phyloP scores from a whole-genome alignment of 2,888 invertebrate species.

The Tortrix viridana region DNA sequence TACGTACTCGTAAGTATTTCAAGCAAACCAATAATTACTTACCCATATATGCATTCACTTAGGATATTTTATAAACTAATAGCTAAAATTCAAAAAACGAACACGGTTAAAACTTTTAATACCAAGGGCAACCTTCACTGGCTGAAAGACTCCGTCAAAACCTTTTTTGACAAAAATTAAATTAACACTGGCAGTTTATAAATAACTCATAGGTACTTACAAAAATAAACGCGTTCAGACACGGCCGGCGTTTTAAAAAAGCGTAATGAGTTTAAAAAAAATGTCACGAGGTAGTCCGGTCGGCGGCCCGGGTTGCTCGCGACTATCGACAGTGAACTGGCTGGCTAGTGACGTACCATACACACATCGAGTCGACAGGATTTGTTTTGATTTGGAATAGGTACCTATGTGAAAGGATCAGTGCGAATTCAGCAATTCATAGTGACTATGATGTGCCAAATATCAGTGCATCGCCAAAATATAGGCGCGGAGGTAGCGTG shows the following conservation, averaged over 20 bases:
- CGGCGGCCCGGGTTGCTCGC: constrained; percentile 9
- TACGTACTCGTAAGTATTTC: not conserved
- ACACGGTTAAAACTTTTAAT: not conserved
- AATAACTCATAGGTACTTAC: constrained; percentile 9
- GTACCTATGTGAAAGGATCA: too few species aligned
- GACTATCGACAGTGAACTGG: constrained; percentile 7
- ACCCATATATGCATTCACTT: not conserved
- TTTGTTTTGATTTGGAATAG: not conserved
- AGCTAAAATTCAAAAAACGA: too few species aligned
- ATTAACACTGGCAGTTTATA: constrained; percentile 6
- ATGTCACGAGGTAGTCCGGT: constrained; percentile 12
- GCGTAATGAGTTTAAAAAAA: constrained; percentile 2
- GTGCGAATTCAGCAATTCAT: too few species aligned
- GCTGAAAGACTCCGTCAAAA: not conserved
- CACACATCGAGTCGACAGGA: not conserved
- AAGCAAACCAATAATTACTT: not conserved
- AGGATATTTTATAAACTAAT: not conserved
- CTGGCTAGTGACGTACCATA: constrained; percentile 3
- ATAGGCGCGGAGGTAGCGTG: too few species aligned
- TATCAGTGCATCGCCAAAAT: too few species aligned
- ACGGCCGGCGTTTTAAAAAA: constrained; percentile 3
- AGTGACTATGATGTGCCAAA: too few species aligned
- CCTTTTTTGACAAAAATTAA: constrained; percentile 12
- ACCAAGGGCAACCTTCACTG: not conserved
- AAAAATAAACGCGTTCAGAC: constrained; percentile 7